A percentile compares a stretch with the other conserved stretches of the same genome.
Evolutionary conservation across 2,113 vertebrate species (phyloP).

Genomic region (Solea senegalensis): DNA sequence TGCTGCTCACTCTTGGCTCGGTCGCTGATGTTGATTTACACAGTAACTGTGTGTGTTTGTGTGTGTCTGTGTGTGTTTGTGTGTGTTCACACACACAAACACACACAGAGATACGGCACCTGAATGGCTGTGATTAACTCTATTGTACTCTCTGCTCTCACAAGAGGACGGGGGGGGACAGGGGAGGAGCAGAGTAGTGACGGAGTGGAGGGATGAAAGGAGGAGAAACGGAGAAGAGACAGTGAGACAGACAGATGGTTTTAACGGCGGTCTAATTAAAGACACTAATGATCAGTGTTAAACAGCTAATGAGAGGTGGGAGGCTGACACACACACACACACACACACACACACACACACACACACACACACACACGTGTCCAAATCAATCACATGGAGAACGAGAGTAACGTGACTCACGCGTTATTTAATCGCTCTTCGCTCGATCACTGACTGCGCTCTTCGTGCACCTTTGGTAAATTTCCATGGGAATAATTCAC

Average conservation of each 20-base stretch:
- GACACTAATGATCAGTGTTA: conserved; percentile 89
- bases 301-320: conserved; percentile 90
- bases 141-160: conserved; percentile 66
- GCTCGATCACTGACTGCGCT: too few relatives aligned
- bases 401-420: background rate
- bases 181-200: background rate
- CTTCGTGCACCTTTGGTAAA: too few relatives aligned
- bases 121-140: conserved; percentile 79
- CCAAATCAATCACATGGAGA: background rate
- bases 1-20: conserved; percentile 38
- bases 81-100: conserved; percentile 34
- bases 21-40: conserved; percentile 36
- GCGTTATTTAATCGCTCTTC: too few relatives aligned
- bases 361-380: background rate
- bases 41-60: conserved; percentile 30
- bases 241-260: conserved; percentile 71
- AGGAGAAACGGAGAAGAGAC: conserved; percentile 17
- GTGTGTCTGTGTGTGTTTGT: conserved; percentile 18
- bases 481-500: too few relatives aligned
- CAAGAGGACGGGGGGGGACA: conserved; percentile 59
- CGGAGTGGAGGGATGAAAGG: conserved; percentile 12
- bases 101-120: conserved; percentile 64
- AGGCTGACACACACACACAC: conserved; percentile 48
- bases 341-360: background rate
- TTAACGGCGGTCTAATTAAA: conserved; percentile 90